These are phyloP conservation scores for Epinephelus awoara DNA, from an alignment of 2,797 vertebrate genomes.

Conservation along the genomic window DNA sequence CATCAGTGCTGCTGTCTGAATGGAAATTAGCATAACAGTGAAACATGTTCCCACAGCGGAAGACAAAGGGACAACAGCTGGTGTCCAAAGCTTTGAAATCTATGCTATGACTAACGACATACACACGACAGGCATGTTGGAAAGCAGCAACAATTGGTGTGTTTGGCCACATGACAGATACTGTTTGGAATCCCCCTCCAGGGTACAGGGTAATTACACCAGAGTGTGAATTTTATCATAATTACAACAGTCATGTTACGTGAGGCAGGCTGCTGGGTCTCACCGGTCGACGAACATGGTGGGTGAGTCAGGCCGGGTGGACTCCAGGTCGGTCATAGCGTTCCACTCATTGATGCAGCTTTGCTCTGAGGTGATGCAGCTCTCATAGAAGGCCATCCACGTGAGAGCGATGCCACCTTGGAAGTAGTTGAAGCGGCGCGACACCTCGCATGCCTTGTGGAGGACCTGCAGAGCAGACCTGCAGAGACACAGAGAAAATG, in stretches of 20 bases:
- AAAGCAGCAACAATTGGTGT: background rate
- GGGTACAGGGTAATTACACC: background rate
- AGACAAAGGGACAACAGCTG: slow-evolving; percentile 39
- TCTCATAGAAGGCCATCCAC: slow-evolving; percentile 97
- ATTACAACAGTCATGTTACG: background rate
- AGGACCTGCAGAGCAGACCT: slow-evolving; percentile 98
- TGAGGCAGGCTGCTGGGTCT: slow-evolving; percentile 51
- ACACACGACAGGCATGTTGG: background rate
- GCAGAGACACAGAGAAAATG: slow-evolving; percentile 18
- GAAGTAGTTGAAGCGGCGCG: slow-evolving; percentile 95
- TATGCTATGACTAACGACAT: background rate
- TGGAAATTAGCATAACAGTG: slow-evolving; percentile 30
- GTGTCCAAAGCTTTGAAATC: slow-evolving; percentile 16
- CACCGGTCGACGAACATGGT: slow-evolving; percentile 94
- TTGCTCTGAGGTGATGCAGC: slow-evolving; percentile 95
- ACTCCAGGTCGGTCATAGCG: slow-evolving; percentile 95
- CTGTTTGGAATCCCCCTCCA: slow-evolving; percentile 1
- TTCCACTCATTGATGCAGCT: slow-evolving; percentile 99
- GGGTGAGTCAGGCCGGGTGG: slow-evolving; percentile 92
- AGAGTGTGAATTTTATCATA: background rate
- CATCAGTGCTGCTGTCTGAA: slow-evolving; percentile 22
- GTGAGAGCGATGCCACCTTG: slow-evolving; percentile 93
- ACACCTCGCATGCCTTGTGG: slow-evolving; percentile 95
- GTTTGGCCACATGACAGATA: background rate
- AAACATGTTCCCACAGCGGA: slow-evolving; percentile 24